Evolutionary conservation across 2,113 vertebrate species (phyloP).

Genomic region (Scolopax mira): DNA sequence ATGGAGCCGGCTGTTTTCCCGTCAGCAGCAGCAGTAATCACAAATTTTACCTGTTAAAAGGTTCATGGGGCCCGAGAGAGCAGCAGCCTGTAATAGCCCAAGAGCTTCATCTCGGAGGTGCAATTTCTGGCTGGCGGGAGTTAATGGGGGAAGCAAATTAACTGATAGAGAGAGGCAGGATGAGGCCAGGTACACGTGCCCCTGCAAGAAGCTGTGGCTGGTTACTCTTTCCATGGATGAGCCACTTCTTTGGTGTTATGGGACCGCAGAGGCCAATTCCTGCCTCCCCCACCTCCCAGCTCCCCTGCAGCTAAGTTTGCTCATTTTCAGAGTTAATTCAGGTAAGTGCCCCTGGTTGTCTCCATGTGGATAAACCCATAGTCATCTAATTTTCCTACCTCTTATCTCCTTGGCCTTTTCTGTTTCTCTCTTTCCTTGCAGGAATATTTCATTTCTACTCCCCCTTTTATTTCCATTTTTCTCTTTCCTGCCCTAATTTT

Average conservation of each 20-base stretch:
- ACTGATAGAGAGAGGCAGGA: not conserved
- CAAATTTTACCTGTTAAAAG: not conserved
- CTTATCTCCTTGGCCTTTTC: not conserved
- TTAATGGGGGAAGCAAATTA: not conserved
- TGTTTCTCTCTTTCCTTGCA: not conserved
- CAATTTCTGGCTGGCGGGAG: conserved; percentile 1
- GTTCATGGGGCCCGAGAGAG: not conserved
- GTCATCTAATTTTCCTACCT: not conserved
- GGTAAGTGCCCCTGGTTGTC: not conserved
- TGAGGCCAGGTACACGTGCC: not conserved
- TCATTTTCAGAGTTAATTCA: not conserved
- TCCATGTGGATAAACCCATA: not conserved
- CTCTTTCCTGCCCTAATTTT: not conserved
- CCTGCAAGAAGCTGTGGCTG: fast-evolving
- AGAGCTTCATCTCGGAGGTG: not conserved
- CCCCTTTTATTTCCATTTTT: not conserved
- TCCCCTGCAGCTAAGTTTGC: not conserved
- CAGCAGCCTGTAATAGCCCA: not conserved
- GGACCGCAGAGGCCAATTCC: not conserved
- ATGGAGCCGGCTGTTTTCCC: not conserved
- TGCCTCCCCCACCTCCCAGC: not conserved
- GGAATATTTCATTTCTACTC: not conserved
- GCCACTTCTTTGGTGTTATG: not conserved
- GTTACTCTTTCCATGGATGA: not conserved
- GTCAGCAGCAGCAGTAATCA: not conserved